Evolutionary conservation across 2,888 invertebrate genomes (phyloP).

Genomic region (Exocentrus adspersus): DNA sequence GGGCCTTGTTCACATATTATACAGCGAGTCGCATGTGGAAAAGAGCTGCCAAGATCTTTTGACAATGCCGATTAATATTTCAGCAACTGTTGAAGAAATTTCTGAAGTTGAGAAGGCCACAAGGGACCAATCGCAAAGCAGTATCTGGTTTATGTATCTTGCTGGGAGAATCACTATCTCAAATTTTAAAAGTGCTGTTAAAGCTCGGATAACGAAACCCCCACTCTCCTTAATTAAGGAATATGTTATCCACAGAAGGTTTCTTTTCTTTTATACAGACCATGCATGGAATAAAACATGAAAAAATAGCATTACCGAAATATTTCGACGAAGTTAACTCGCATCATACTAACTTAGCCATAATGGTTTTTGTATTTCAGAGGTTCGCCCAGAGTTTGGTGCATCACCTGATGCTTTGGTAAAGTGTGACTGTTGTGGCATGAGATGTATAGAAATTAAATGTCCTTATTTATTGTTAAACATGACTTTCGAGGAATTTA

Average conservation of each 20-base stretch:
- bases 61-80: background rate
- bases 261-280: too few relatives aligned
- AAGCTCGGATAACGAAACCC: background rate
- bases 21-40: background rate
- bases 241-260: conserved; percentile 4
- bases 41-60: background rate
- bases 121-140: background rate
- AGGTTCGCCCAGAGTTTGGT: too few relatives aligned
- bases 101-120: background rate
- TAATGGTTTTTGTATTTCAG: too few relatives aligned
- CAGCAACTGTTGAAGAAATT: background rate
- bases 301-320: too few relatives aligned
- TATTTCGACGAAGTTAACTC: too few relatives aligned
- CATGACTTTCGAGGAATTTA: too few relatives aligned
- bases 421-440: too few relatives aligned
- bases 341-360: too few relatives aligned
- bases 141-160: background rate
- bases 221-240: background rate
- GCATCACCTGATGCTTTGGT: too few relatives aligned
- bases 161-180: background rate
- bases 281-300: too few relatives aligned
- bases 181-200: background rate
- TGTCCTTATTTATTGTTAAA: too few relatives aligned
- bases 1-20: background rate
- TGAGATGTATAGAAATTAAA: too few relatives aligned